A percentile compares a stretch with the other conserved stretches of the same genome.
phyloP scores from a whole-genome alignment of 1,140 invertebrate genomes.

The Macrosteles quadrilineatus region DNA sequence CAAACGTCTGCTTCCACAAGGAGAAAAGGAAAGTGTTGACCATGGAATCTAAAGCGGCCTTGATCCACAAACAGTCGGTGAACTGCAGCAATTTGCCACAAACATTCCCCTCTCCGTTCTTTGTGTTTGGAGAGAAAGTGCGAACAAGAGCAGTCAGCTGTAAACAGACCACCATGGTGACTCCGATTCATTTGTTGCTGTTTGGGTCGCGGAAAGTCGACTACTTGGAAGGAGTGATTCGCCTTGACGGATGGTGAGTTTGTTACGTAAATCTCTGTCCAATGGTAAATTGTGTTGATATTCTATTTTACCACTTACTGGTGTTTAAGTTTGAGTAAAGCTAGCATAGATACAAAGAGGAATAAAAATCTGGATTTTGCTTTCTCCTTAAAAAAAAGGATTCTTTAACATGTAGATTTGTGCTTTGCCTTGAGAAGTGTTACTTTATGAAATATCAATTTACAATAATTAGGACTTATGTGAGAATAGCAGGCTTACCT shows the following conservation, averaged over 20 bases:
- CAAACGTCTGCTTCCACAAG: conserved; percentile 95
- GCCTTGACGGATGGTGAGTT: conserved; percentile 79
- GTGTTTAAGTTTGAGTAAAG: too few relatives aligned
- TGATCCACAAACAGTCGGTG: conserved; percentile 96
- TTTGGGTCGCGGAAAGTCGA: conserved; percentile 86
- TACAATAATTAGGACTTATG: too few relatives aligned
- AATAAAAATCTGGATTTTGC: too few relatives aligned
- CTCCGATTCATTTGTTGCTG: conserved; percentile 88
- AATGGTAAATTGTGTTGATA: too few relatives aligned
- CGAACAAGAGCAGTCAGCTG: conserved; percentile 94
- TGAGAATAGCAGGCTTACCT: too few relatives aligned
- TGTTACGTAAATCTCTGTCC: too few relatives aligned
- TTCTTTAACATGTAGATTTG: too few relatives aligned
- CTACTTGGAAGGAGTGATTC: conserved; percentile 65
- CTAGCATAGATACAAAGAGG: too few relatives aligned
- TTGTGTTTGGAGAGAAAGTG: conserved; percentile 98
- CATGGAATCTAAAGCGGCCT: conserved; percentile 89
- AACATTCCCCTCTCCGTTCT: conserved; percentile 90
- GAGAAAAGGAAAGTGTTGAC: conserved; percentile 92
- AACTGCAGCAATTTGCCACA: conserved; percentile 87
- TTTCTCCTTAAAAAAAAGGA: too few relatives aligned
- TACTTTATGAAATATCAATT: too few relatives aligned
- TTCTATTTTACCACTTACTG: too few relatives aligned
- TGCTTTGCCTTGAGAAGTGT: too few relatives aligned
- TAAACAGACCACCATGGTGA: conserved; percentile 97